Evolutionary conservation across 2,888 invertebrate genomes (phyloP).

Genomic region (Ametastegia equiseti): DNA sequence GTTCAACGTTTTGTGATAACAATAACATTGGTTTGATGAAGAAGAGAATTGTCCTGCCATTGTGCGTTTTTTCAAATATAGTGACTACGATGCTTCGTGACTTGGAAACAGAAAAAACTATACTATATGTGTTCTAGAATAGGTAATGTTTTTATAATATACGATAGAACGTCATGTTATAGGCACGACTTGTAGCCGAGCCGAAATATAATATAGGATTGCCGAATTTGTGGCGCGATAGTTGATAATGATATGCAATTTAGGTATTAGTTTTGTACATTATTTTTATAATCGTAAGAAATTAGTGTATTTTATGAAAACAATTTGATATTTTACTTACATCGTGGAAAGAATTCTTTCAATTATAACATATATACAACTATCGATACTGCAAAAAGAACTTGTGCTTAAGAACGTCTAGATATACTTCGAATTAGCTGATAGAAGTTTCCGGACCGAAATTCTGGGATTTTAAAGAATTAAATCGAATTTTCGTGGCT

Average conservation of each 20-base stretch:
- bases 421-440: background rate
- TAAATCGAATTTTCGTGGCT: background rate
- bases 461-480: background rate
- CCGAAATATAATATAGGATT: slow-evolving; percentile 62
- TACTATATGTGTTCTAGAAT: background rate
- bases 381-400: background rate
- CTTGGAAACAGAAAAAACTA: background rate
- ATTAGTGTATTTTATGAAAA: too few species aligned
- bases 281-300: too few species aligned
- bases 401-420: background rate
- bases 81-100: too few species aligned
- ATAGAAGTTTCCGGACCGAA: background rate
- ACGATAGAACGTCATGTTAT: slow-evolving; percentile 50
- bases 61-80: too few species aligned
- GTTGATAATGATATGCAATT: background rate
- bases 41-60: too few species aligned
- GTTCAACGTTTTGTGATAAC: background rate
- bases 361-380: background rate
- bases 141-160: slow-evolving; percentile 29
- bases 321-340: too few species aligned
- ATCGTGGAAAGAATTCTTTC: background rate
- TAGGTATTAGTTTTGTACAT: background rate
- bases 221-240: slow-evolving; percentile 59
- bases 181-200: slow-evolving; percentile 48
- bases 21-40: background rate